Base-by-base conservation (phyloP, 1,140 invertebrate genomes). In the Eumaeus atala region DNA sequence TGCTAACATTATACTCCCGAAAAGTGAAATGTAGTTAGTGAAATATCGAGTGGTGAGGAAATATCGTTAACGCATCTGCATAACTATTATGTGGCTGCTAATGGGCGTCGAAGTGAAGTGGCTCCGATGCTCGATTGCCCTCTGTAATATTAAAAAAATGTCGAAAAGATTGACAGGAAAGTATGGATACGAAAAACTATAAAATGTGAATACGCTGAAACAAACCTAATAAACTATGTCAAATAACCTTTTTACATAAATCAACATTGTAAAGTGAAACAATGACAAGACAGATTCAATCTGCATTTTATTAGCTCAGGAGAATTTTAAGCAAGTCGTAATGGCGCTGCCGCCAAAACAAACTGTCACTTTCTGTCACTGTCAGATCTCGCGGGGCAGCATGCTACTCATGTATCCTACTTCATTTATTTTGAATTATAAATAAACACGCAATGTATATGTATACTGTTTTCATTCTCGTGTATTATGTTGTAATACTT, bases 311-410 rank as follows among this genome's bases (percentile, higher is more conserved):
- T 44, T 44, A 44, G 40, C 40, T 44, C 17, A 9, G 21, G 16
- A 44, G 40, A 44, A 44, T 44, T 9, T 17, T 33, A n/a, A 56
- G 37, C 51, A 51, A 40, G 47, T 35, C 50, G 42, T 47, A 16
- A 36, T 51, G 48, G 33, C 49, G 37, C 42, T 64, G 63, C 67
- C 67, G 67, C 74, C 63, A 66, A 77, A 68, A 67, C 48, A 61
- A 61, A 36, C 63, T 70, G 67, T 72, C 73, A 75, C 66, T 70
- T 70, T 59, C 56, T 51, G 44, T 62, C 66, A 55, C 44, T 53
- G 62, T 53, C 52, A 61, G 8, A 56, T 51, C 60, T 60, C 53
- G 52, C 57, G 55, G 16, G 47, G 36, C 59, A 42, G 50, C 61
- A 44, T 47, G 62, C 59, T 59, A 60, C 58, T 58, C 57, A n/a